Evolutionary conservation across 23 tunicate genomes (phyloP), one percentile per base, ranked within the genome.

Genomic region (Styela clava): DNA sequence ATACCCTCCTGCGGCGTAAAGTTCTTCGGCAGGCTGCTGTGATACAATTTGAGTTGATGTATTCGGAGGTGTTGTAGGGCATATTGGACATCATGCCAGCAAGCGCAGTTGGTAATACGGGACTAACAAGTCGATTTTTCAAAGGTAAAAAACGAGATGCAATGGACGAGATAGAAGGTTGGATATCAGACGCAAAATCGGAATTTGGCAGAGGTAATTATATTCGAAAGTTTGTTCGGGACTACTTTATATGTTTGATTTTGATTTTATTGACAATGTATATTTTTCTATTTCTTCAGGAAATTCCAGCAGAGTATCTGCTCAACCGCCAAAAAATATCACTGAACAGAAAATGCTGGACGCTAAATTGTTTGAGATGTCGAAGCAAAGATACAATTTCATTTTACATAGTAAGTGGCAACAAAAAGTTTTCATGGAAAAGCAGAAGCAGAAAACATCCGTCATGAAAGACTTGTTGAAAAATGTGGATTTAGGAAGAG

Each of bases 311-410:
- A 77, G 90, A 34, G 85, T 85, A 21, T 69, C 87, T 1, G 80
- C 87, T 27, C 97, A 91, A 44, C 91, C 97, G 9, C 74, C 91
- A 9, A 91, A 89, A 74, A 89, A 89, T 72, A 81, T 89, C 72
- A 89, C 95, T 16, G 95, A 89, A 51, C 95, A 89, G 52, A 89
- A 89, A 62, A 89, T 89, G 95, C 67, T 89, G 34, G 95, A 89
- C 32, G 68, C 89, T 9, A 81, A 89, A 52, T 63, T 89, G 68
- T 89, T 79, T 79, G 95, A 89, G 24, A 89, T 89, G 95, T 89
- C 95, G 2, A 85, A 82, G 35, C 95, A 89, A 52, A 69, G 95
- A 27, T 85, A 86, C 80, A 85, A 89, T 81, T 89, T 89, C 84
- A 73, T 89, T 35, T 61, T 89, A n/a, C 95, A 89, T 34, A 79